Conservation (phyloP, 2,113 vertebrate species). For the Mola mola region DNA sequence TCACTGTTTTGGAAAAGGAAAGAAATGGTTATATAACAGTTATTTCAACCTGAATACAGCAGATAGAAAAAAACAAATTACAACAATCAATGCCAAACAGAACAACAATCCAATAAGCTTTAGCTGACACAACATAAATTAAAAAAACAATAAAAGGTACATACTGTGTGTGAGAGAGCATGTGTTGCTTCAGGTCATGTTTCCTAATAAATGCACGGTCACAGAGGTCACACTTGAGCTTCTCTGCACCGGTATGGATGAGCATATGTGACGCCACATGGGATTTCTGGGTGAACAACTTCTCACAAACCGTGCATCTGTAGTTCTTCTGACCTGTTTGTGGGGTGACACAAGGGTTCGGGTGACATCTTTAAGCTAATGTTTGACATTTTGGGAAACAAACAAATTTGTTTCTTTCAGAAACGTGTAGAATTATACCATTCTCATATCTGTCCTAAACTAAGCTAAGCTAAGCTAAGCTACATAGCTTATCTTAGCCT, state of each 20-base stretch:
- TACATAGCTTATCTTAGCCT: too few relatives aligned
- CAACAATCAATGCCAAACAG: background rate
- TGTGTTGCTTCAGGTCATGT: slow-evolving; percentile 96
- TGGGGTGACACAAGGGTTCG: too few relatives aligned
- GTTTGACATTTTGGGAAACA: too few relatives aligned
- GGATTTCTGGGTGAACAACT: slow-evolving; percentile 96
- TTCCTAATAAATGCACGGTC: slow-evolving; percentile 94
- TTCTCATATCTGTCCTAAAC: too few relatives aligned
- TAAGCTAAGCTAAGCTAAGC: too few relatives aligned
- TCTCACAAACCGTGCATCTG: slow-evolving; percentile 91
- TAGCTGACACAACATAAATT: too few relatives aligned
- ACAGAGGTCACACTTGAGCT: slow-evolving; percentile 96
- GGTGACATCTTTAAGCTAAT: too few relatives aligned
- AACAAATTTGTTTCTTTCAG: too few relatives aligned
- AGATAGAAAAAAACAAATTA: too few relatives aligned
- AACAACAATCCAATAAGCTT: too few relatives aligned
- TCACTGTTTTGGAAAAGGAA: slow-evolving; percentile 80
- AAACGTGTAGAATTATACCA: too few relatives aligned
- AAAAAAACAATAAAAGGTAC: slow-evolving; percentile 14
- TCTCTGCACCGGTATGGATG: slow-evolving; percentile 94
- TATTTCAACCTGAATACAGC: background rate
- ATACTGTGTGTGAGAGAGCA: slow-evolving; percentile 95
- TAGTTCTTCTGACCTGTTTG: slow-evolving; percentile 98
- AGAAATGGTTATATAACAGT: background rate
- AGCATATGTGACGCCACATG: slow-evolving; percentile 97